A percentile compares a stretch with the other conserved stretches of the same genome.
Evolutionary conservation across 2,888 invertebrate species (phyloP).

Genomic region (Spatulosminthurus flaviceps): DNA sequence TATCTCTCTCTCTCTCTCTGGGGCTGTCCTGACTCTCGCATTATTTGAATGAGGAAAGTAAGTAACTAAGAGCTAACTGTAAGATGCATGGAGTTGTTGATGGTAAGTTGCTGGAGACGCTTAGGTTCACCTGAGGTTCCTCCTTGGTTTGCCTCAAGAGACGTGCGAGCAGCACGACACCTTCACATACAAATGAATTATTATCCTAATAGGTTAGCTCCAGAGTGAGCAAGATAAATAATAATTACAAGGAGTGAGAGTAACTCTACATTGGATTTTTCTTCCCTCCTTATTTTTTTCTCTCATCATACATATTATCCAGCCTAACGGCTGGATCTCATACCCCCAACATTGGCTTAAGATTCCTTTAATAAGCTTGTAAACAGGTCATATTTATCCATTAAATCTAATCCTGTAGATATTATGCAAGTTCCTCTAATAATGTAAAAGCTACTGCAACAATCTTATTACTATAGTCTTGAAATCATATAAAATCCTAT

Average conservation of each 20-base stretch:
- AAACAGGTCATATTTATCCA: no score
- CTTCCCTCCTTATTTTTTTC: constrained; percentile 1
- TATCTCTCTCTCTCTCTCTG: constrained; percentile 32
- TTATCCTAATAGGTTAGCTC: constrained; percentile 52
- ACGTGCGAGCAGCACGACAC: constrained; percentile 56
- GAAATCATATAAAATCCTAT: no score
- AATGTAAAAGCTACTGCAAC: no score
- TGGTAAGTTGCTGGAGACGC: constrained; percentile 1
- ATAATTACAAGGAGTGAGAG: constrained; percentile 53
- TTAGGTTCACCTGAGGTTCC: constrained; percentile 30
- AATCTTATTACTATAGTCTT: no score
- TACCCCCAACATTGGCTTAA: no score
- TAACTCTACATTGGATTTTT: constrained; percentile 23
- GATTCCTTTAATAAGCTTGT: no score
- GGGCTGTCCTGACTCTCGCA: constrained; percentile 1
- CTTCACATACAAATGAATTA: constrained; percentile 55
- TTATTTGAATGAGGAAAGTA: not conserved
- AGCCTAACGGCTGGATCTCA: no score
- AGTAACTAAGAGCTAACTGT: constrained; percentile 16
- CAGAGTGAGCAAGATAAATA: constrained; percentile 37
- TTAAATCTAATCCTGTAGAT: no score
- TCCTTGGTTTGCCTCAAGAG: constrained; percentile 47
- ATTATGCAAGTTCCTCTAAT: no score
- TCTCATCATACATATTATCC: not conserved
- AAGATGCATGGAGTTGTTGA: constrained; percentile 22